Base-by-base conservation (phyloP, 2,888 invertebrate species). In the Boloria euphrosyne region DNA sequence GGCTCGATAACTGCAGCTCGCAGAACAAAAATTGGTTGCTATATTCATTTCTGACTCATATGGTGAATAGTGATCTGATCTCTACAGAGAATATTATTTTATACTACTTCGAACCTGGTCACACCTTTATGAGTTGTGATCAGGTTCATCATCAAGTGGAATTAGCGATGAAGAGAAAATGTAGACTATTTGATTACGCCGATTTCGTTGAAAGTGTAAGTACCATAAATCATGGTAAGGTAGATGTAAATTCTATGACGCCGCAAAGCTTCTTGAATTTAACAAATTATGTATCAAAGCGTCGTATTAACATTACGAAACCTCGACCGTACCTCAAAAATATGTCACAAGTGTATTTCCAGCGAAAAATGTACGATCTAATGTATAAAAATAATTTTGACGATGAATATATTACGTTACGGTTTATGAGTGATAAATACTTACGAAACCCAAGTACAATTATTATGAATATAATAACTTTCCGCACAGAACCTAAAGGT, bases 81-180 rank as follows among this genome's bases (percentile, higher is more conserved):
- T 47, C 65, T 46, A 68, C 70, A 47, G 47, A 71, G 43, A 66
- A 66, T 22, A 71, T 75, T 46, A 65, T 17, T n/a, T 59, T 76
- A 7, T 51, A 66, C 53, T 70, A 70, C 46, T 73, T 76, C 53
- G 73, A 73, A 65, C 73, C 74, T 5, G 75, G 76, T 5, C 74
- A 75, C 58, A 75, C 75, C n/a, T 75, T 75, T 58, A 74, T 75
- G 74, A 66, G 69, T 22, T 52, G 67, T 62, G 75, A 76, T 54
- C 70, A 70, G 53, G 68, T 75, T 13, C 75, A 76, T 58, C 72
- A 73, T 47, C 72, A 74, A 49, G 73, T 74, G 3, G 73, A 73
- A 51, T 44, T 68, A 14, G 55, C 73, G 10, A 72, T 74, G 68
- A 76, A 73, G 55, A 69, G 68, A 74, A 71, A 67, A 62, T 65